These are phyloP conservation scores for Urocolius indicus DNA, from an alignment of 2,113 vertebrate genomes.

Conservation along the genomic window DNA sequence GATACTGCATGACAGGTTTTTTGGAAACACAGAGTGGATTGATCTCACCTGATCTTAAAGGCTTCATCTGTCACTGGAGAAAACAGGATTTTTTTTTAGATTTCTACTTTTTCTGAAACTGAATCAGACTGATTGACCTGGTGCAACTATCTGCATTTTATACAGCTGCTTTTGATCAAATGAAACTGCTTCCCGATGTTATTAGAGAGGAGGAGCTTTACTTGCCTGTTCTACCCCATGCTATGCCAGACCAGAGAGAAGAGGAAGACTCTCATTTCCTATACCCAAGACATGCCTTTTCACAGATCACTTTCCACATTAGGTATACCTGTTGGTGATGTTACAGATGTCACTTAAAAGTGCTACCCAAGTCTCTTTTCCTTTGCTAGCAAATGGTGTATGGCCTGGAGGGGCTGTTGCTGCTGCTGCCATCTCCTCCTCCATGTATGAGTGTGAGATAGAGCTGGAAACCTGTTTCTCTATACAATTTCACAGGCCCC, in stretches of 20 bases:
- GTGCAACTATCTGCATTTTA: not conserved
- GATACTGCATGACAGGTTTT: not conserved
- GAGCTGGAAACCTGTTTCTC: not conserved
- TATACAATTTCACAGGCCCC: not conserved
- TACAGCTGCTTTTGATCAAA: slow-evolving; percentile 6
- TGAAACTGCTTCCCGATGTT: not conserved
- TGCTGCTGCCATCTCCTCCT: not conserved
- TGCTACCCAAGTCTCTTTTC: not conserved
- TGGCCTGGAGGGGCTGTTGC: not conserved
- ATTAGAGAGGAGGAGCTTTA: not conserved
- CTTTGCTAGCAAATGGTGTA: not conserved
- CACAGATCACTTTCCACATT: not conserved
- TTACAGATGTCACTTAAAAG: not conserved
- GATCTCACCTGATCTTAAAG: not conserved
- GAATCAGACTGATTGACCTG: not conserved
- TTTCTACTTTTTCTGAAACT: not conserved
- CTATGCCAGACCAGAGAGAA: not conserved
- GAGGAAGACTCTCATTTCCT: not conserved
- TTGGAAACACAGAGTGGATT: not conserved
- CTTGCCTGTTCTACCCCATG: not conserved
- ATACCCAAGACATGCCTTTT: not conserved
- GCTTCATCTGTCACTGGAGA: not conserved
- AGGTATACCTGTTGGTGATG: not conserved
- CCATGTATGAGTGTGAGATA: not conserved
- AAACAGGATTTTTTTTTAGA: not conserved